phyloP scores from a whole-genome alignment of 2,113 vertebrate genomes.

The Campylomormyrus numenius region DNA sequence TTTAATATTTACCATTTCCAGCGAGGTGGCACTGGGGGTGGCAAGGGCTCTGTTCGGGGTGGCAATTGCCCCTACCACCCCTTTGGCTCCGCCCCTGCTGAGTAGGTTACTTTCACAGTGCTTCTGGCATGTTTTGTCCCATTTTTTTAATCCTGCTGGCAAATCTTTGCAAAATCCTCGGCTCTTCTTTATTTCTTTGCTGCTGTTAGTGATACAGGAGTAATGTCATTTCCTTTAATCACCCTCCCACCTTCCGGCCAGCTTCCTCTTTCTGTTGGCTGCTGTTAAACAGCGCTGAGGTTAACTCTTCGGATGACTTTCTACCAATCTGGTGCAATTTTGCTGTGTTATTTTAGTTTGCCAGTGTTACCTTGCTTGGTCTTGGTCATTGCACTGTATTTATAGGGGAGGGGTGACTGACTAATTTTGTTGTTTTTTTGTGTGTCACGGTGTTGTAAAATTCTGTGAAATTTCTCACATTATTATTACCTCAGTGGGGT shows the following conservation, averaged over 20 bases:
- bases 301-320: slow-evolving; percentile 6
- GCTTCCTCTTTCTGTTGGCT: slow-evolving; percentile 23
- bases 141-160: neutral
- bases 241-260: neutral
- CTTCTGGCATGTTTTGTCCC: neutral
- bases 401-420: neutral
- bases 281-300: neutral
- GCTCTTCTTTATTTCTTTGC: neutral
- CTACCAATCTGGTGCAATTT: neutral
- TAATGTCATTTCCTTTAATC: slow-evolving; percentile 24
- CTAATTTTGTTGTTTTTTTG: neutral
- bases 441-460: neutral
- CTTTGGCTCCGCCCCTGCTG: neutral
- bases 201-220: slow-evolving; percentile 6
- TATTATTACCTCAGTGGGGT: neutral
- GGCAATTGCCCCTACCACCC: too few species aligned
- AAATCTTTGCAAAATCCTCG: neutral
- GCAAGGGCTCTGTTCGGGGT: too few species aligned
- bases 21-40: too few species aligned
- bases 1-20: too few species aligned
- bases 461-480: neutral
- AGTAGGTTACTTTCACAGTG: neutral
- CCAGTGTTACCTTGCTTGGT: neutral
- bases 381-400: neutral
- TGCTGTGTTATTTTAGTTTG: neutral